Evolutionary conservation across 1,140 invertebrate species (phyloP).

Genomic region (Conus betulinus): DNA sequence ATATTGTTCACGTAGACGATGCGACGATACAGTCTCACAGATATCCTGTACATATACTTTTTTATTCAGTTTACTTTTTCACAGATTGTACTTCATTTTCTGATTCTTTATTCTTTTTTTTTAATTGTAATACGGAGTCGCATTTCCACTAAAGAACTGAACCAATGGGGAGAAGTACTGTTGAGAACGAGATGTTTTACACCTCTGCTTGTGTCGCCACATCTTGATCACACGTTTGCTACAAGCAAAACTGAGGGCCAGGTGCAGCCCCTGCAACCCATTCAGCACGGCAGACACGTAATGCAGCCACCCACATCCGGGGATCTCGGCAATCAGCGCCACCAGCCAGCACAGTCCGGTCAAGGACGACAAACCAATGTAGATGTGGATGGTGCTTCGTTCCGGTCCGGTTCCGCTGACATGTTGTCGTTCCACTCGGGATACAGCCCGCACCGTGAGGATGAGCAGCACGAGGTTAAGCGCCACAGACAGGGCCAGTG

Average conservation of each 20-base stretch:
- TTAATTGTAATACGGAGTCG: too few relatives aligned
- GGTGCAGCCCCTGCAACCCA: constrained; percentile 80
- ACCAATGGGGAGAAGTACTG: not conserved
- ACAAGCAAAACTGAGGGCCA: constrained; percentile 77
- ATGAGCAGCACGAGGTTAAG: constrained; percentile 53
- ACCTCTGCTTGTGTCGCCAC: constrained; percentile 31
- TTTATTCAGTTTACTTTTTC: too few relatives aligned
- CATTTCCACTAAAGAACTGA: not conserved
- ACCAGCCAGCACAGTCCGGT: constrained; percentile 58
- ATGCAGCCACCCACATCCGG: constrained; percentile 66
- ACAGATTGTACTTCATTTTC: too few relatives aligned
- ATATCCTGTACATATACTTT: too few relatives aligned
- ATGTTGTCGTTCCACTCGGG: constrained; percentile 35
- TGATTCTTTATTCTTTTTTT: too few relatives aligned
- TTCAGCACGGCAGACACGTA: constrained; percentile 80
- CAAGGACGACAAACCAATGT: constrained; percentile 53
- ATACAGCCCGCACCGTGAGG: constrained; percentile 36
- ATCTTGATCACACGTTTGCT: constrained; percentile 31
- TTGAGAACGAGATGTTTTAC: not conserved
- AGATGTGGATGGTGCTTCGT: constrained; percentile 47
- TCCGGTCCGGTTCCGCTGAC: constrained; percentile 35
- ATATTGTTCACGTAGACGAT: not conserved
- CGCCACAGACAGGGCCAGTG: constrained; percentile 46
- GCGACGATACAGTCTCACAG: not conserved
- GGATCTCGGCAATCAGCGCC: constrained; percentile 51